Evolutionary conservation across 2,113 vertebrate species (phyloP).

Genomic region (Callorhinus ursinus): DNA sequence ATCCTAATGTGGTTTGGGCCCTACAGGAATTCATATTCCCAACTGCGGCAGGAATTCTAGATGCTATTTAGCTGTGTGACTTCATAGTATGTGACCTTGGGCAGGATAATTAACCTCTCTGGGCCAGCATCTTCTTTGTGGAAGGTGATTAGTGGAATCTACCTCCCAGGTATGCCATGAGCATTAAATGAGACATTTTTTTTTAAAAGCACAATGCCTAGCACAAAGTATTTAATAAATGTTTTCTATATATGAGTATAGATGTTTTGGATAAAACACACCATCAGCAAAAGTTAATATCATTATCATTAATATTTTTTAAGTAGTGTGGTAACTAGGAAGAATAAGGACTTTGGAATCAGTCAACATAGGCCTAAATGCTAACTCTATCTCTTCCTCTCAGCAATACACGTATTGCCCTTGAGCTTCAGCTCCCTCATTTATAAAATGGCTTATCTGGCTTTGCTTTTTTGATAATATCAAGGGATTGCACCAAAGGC

Average conservation of each 20-base stretch:
- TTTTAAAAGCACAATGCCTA: not conserved
- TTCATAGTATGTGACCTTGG: not conserved
- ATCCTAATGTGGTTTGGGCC: fast-evolving
- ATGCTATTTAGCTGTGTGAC: not conserved
- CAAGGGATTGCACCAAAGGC: not conserved
- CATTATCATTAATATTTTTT: not conserved
- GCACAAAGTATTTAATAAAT: not conserved
- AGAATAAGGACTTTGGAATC: not conserved
- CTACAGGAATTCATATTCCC: not conserved
- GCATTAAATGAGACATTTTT: not conserved
- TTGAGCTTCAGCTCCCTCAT: not conserved
- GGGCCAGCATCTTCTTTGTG: not conserved
- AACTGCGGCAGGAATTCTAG: not conserved
- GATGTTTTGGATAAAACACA: not conserved
- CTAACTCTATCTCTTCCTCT: not conserved
- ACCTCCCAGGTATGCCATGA: not conserved
- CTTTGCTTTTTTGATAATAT: not conserved
- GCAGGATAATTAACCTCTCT: not conserved
- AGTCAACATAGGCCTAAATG: not conserved
- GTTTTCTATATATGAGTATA: not conserved
- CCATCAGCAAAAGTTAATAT: not conserved
- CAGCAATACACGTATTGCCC: not conserved
- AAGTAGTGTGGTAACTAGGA: not conserved
- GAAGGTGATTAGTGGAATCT: not conserved
- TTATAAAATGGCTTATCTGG: not conserved